Percentiles rank a stretch among this genome's conserved stretches.
phyloP scores from a whole-genome alignment of 2,888 invertebrate genomes.

The Cephus runcator region DNA sequence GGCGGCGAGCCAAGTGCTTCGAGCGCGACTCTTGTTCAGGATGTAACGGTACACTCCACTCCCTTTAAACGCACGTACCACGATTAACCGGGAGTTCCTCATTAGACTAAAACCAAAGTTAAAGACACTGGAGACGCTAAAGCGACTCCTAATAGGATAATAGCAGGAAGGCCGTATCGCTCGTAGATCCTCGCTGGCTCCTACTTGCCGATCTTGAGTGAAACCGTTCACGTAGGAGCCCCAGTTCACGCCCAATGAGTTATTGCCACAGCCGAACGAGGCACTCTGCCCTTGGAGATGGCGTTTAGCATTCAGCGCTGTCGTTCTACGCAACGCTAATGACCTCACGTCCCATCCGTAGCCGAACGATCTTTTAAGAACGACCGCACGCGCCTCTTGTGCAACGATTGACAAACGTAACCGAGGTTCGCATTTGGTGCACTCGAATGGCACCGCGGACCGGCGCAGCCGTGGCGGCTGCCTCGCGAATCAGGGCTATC shows the following conservation, averaged over 20 bases:
- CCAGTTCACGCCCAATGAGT: slow-evolving; percentile 20
- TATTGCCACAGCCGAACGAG: slow-evolving; percentile 13
- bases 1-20: background rate
- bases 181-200: background rate
- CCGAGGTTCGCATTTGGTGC: background rate
- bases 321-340: slow-evolving; percentile 30
- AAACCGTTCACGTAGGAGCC: slow-evolving; percentile 11
- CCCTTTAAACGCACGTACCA: background rate
- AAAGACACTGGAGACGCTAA: background rate
- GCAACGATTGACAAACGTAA: slow-evolving; percentile 31
- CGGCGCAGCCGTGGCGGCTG: background rate
- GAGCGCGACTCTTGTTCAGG: background rate
- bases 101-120: background rate
- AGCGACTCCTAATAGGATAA: background rate
- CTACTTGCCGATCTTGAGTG: background rate
- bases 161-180: background rate
- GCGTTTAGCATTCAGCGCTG: slow-evolving; percentile 48
- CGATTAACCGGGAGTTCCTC: background rate
- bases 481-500: background rate
- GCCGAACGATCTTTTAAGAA: slow-evolving; percentile 50
- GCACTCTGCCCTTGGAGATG: slow-evolving; percentile 41
- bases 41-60: background rate
- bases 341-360: slow-evolving; percentile 28
- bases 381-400: slow-evolving; percentile 45
- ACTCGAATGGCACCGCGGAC: background rate